Percentiles rank a stretch among this genome's conserved stretches.
phyloP scores from a whole-genome alignment of 2,797 vertebrate species.

The Podargus strigoides region DNA sequence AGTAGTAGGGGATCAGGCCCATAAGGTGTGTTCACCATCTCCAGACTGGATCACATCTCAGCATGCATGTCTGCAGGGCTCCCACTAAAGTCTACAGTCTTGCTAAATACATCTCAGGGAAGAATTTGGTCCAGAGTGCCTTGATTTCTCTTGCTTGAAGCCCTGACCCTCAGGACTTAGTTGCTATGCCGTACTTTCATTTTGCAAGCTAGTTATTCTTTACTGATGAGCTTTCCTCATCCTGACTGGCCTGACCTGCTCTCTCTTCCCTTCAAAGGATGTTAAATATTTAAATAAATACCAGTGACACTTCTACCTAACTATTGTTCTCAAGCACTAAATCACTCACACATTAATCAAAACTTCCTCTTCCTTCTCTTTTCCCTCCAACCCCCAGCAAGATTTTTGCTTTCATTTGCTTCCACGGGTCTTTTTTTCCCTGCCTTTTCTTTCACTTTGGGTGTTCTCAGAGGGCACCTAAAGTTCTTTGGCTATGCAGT shows the following conservation, averaged over 20 bases:
- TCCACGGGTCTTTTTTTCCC: conserved; percentile 52
- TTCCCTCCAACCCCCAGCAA: conserved; percentile 46
- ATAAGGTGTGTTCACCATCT: not conserved
- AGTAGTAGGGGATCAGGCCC: not conserved
- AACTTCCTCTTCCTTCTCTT: conserved; percentile 62
- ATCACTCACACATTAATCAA: conserved; percentile 68
- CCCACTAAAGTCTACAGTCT: not conserved
- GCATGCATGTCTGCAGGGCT: not conserved
- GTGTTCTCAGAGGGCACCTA: conserved; percentile 75
- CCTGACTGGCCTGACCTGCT: conserved; percentile 7
- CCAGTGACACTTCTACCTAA: conserved; percentile 20
- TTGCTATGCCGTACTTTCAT: not conserved
- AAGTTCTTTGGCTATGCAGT: conserved; percentile 74
- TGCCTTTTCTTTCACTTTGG: conserved; percentile 56
- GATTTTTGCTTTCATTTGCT: conserved; percentile 71
- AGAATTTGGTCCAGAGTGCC: not conserved
- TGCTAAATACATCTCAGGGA: not conserved
- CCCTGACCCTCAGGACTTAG: not conserved
- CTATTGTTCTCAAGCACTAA: conserved; percentile 68
- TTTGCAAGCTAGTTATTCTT: conserved; percentile 18
- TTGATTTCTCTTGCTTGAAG: conserved; percentile 3
- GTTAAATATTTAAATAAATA: conserved; percentile 72
- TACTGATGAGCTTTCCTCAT: conserved; percentile 33
- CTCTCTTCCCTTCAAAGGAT: conserved; percentile 10
- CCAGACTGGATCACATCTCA: not conserved